Evolutionary conservation across 1,140 invertebrate genomes (phyloP), one percentile per base, ranked within the genome.

Genomic region (Notospermus geniculatus): DNA sequence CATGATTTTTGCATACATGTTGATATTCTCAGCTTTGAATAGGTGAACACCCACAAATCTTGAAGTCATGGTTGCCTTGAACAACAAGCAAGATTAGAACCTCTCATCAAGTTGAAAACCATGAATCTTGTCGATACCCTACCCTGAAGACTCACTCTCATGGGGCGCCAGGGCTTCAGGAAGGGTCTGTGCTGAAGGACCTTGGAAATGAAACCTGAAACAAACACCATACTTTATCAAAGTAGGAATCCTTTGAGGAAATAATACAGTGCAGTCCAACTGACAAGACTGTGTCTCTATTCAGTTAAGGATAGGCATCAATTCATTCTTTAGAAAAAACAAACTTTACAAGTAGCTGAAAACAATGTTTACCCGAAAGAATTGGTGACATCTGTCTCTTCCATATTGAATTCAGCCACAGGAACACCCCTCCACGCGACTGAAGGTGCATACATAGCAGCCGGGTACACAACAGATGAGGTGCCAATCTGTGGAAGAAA

Each of bases 401-500:
- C 91, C 62, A 94, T 81, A 73, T 95, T 95, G 73, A 95, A 95
- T 82, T 95, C 92, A 1, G 91, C 92, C 7, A 95, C 91, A 27
- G 90, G 87, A 23, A 91, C 85, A 7, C 90, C 90, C 65, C 90
- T 82, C 19, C 82, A 78, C 22, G 91, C 90, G 0, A 91, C 88
- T 52, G 85, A 80, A 0, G 91, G 91, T 4, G 91, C 92, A 85
- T 92, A 94, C 88, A 91, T 90, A n/a, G 91, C 91, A 71, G 92
- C 92, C 17, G 92, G 92, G 80, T 94, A 93, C 1, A 95, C 91
- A 11, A 92, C 85, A 1, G 91, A 92, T 23, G 91, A 93, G 17
- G 92, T 95, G 2, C 84, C 84, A 69, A 85, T 79, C 82, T 83
- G 64, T 1, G n/a, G 25, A 22, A 57, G 29, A 52, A 19, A 41